Evolutionary conservation across 2,888 invertebrate species (phyloP).

Genomic region (Drosophila diplacantha): DNA sequence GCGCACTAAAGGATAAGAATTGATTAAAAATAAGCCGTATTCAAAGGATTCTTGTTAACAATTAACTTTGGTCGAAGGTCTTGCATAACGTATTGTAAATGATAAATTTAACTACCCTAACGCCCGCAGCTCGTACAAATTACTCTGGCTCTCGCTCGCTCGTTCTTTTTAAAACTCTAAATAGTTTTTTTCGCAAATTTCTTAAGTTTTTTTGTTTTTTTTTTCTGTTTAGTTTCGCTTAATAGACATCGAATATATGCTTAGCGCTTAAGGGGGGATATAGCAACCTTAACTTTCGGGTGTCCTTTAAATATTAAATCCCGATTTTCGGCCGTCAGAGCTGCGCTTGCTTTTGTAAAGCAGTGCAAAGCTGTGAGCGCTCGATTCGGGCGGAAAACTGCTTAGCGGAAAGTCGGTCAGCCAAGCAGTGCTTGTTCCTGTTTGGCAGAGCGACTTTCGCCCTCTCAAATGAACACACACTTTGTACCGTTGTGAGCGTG

Average conservation of each 20-base stretch:
- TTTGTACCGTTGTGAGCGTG: conserved; percentile 46
- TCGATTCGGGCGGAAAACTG: conserved; percentile 11
- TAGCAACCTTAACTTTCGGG: conserved; percentile 53
- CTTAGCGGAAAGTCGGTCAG: conserved; percentile 29
- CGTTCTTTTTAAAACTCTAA: conserved; percentile 38
- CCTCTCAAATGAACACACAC: conserved; percentile 51
- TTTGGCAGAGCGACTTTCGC: conserved; percentile 55
- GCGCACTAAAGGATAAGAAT: conserved; percentile 45
- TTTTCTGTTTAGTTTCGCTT: conserved; percentile 32
- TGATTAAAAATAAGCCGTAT: conserved; percentile 49
- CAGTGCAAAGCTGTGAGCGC: conserved; percentile 17
- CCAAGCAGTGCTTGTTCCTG: conserved; percentile 32
- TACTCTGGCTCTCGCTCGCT: conserved; percentile 26
- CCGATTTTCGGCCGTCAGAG: conserved; percentile 17
- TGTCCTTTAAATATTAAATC: conserved; percentile 25
- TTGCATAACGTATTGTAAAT: conserved; percentile 38
- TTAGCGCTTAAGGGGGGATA: conserved; percentile 49
- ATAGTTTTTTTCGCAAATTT: conserved; percentile 26
- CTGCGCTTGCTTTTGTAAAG: conserved; percentile 53
- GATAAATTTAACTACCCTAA: conserved; percentile 65
- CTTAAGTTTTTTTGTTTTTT: conserved; percentile 29
- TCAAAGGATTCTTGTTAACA: conserved; percentile 54
- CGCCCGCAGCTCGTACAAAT: conserved; percentile 53
- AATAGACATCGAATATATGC: conserved; percentile 62
- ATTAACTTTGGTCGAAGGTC: conserved; percentile 62